Percentiles rank a stretch among this genome's conserved stretches.
These are phyloP conservation scores for Eptesicus fuscus DNA, from an alignment of 2,113 vertebrate genomes.

Conservation along the genomic window DNA sequence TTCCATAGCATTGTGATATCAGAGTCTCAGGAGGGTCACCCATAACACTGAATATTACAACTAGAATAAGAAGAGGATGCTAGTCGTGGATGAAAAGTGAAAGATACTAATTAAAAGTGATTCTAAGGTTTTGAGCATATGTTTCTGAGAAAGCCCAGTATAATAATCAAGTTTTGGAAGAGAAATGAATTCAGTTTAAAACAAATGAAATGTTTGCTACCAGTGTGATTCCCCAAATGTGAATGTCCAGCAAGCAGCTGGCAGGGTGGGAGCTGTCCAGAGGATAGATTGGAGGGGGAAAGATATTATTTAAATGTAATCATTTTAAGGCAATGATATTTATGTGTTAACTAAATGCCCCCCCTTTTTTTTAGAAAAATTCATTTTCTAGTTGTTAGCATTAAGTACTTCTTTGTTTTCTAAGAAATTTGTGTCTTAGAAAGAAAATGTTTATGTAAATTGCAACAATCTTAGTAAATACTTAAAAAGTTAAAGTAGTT, in stretches of 20 bases:
- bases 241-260: background rate
- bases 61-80: background rate
- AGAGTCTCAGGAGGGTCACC: background rate
- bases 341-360: background rate
- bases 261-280: background rate
- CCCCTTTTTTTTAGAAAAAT: background rate
- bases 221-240: background rate
- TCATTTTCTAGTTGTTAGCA: background rate
- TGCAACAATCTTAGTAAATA: background rate
- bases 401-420: background rate
- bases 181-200: constrained; percentile 13
- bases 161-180: background rate
- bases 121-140: background rate
- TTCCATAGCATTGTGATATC: background rate
- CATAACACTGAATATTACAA: accelerated
- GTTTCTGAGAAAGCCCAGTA: background rate
- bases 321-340: background rate
- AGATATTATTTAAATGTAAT: background rate
- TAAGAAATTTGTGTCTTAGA: background rate
- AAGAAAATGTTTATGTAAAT: background rate
- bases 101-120: background rate
- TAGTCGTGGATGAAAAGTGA: background rate
- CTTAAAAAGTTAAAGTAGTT: background rate
- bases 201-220: background rate
- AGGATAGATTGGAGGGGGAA: background rate